phyloP scores from a whole-genome alignment of 2,113 vertebrate species.

The Scophthalmus maximus region DNA sequence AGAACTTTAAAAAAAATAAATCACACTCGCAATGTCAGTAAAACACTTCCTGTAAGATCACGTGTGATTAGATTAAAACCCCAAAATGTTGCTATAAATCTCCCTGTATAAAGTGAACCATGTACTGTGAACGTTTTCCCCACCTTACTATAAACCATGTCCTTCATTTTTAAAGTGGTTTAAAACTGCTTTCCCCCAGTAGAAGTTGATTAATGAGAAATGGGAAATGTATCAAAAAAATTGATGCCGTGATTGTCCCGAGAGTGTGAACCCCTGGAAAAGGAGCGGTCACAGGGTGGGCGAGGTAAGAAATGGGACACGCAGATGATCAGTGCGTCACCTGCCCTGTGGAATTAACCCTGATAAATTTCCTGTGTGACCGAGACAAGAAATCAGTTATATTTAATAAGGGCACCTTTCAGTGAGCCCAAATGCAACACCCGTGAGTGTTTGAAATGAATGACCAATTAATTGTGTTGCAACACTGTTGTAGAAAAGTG shows the following conservation, averaged over 20 bases:
- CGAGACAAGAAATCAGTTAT: slow-evolving; percentile 1
- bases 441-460: slow-evolving; percentile 41
- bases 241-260: slow-evolving; percentile 59
- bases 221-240: slow-evolving; percentile 31
- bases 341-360: slow-evolving; percentile 1
- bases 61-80: slow-evolving; percentile 22
- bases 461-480: slow-evolving; percentile 16
- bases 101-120: slow-evolving; percentile 27
- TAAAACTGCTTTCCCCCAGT: slow-evolving; percentile 38
- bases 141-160: slow-evolving; percentile 19
- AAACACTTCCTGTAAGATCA: slow-evolving; percentile 38
- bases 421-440: slow-evolving; percentile 7
- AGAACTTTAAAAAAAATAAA: background rate
- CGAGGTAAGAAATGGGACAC: background rate
- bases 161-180: slow-evolving; percentile 44
- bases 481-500: slow-evolving; percentile 27
- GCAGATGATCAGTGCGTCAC: background rate
- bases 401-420: no score
- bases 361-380: slow-evolving; percentile 6
- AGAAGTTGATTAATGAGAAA: slow-evolving; percentile 35
- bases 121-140: slow-evolving; percentile 26
- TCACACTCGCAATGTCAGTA: slow-evolving; percentile 18
- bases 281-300: background rate
- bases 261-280: slow-evolving; percentile 12
- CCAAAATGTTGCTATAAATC: background rate